Conservation (phyloP, 2,888 invertebrate species). For the Euzophera pinguis region DNA sequence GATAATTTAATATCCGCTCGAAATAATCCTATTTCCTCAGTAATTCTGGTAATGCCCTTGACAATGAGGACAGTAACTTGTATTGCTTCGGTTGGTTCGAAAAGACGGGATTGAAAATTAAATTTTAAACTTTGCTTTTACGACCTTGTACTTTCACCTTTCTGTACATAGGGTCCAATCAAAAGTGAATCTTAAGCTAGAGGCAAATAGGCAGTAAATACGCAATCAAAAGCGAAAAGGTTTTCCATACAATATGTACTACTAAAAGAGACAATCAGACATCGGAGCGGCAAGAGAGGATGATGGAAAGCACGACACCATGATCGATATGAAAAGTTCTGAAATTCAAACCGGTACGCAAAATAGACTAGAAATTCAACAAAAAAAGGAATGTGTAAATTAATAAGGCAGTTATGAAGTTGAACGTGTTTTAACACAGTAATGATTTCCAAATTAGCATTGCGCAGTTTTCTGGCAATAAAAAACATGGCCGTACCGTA, state of each 20-base stretch:
- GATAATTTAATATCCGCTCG: constrained; percentile 78
- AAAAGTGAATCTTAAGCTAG: too few relatives aligned
- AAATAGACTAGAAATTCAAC: neutral
- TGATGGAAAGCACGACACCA: neutral
- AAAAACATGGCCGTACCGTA: neutral
- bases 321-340: neutral
- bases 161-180: too few relatives aligned
- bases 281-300: neutral
- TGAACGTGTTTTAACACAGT: neutral
- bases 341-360: too few relatives aligned
- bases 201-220: neutral
- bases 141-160: too few relatives aligned
- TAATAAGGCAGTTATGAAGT: neutral
- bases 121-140: too few relatives aligned
- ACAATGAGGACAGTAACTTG: constrained; percentile 32
- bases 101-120: too few relatives aligned
- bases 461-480: neutral
- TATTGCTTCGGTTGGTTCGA: constrained; percentile 23
- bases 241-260: too few relatives aligned
- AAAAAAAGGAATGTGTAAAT: neutral
- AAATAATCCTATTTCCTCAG: constrained; percentile 69
- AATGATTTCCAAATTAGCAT: neutral
- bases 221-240: neutral
- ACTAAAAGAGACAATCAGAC: too few relatives aligned
- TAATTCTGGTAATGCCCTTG: constrained; percentile 42